phyloP scores from a whole-genome alignment of 2,888 invertebrate genomes.

The Orthonevra nobilis region DNA sequence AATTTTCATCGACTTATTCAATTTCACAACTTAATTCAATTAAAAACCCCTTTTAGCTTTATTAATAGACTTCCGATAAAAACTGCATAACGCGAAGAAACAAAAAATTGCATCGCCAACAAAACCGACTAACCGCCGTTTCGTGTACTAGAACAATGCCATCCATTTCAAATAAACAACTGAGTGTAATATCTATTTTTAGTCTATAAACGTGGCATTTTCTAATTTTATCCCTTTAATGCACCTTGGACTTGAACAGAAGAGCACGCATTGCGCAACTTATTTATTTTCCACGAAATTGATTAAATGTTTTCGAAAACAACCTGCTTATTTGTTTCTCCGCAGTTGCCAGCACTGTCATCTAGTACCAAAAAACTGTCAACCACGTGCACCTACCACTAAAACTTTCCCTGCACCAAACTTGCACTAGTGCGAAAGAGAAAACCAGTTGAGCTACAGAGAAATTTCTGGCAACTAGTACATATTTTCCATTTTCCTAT shows the following conservation, averaged over 20 bases:
- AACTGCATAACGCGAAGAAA: too few species aligned
- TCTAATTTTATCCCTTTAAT: constrained; percentile 19
- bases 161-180: neutral
- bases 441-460: neutral
- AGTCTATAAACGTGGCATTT: neutral
- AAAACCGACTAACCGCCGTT: too few species aligned
- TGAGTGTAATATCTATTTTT: neutral
- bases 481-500: constrained; percentile 39
- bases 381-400: constrained; percentile 15
- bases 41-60: neutral
- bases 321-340: neutral
- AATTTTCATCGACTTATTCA: constrained; percentile 3
- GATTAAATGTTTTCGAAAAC: constrained; percentile 1
- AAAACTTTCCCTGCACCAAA: neutral
- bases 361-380: constrained; percentile 18
- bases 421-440: neutral
- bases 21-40: constrained; percentile 38
- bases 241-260: constrained; percentile 3
- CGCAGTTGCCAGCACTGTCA: constrained; percentile 40
- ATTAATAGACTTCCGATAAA: constrained; percentile 13
- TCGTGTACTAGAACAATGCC: too few species aligned
- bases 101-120: too few species aligned
- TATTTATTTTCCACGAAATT: constrained; percentile 51
- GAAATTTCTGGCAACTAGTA: constrained; percentile 66
- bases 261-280: constrained; percentile 33